Base-by-base conservation (phyloP, 1,140 invertebrate species). In the Tyrophagus putrescentiae region DNA sequence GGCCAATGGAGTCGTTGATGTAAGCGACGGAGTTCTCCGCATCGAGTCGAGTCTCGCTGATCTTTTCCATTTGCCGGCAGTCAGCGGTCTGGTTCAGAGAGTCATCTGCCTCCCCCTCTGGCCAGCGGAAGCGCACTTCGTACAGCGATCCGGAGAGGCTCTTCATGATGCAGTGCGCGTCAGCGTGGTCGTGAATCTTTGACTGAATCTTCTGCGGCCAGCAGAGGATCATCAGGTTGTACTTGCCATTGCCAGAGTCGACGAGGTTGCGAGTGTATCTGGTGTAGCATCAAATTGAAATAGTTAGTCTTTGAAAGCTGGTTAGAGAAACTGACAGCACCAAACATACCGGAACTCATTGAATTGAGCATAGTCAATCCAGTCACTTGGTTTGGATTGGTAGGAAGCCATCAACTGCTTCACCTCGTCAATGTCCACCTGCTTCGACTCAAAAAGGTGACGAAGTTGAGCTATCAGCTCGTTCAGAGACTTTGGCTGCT, bases 121-220 rank as follows among this genome's bases (percentile, higher is more conserved):
- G 87, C 84, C 84, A 89, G 3, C 75, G 78, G 69, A 81, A 91
- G 52, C 80, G 72, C 3, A 84, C 78, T 75, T 87, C 77, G 23
- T 70, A 67, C 6, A 84, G 67, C 5, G 66, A 61, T 11, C 81
- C 82, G 41, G 77, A 67, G 21, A 82, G 66, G 16, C 76, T 65
- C 68, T 98, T 98, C 85, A 98, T 93, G 68, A 99, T 93, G 70
- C 95, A 99, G 69, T 98, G 92, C 0, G 92, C 82, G 67, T 95
- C 80, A 0, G 92, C 82, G 70, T 99, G 95, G 71, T 96, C 92
- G 69, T 99, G 95, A 64, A 99, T 95, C 16, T 85, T 81, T 0
- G 90, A 94, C 0, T 84, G 86, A 63, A 96, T 89, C 28, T 88
- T 88, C 70, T 94, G 87, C 31, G 87, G 86, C 95, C 95, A 99